phyloP scores from a whole-genome alignment of 2,113 vertebrate genomes.

The Melanostigma gelatinosum region DNA sequence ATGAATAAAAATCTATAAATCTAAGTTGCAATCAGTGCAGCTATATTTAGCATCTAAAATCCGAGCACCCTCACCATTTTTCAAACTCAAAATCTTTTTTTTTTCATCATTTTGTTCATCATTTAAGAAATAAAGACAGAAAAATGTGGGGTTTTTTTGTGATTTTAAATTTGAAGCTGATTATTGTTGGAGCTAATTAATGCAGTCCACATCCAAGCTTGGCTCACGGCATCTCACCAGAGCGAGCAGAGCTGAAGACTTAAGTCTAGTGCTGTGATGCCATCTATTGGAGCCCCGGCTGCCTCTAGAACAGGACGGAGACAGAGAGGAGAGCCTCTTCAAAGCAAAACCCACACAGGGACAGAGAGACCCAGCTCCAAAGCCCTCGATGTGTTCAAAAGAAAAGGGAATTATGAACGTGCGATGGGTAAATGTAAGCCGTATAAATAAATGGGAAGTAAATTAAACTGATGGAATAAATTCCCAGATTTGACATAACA shows the following conservation, averaged over 20 bases:
- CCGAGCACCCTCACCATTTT: background rate
- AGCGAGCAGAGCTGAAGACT: constrained; percentile 53
- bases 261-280: constrained; percentile 97
- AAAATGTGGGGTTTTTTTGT: background rate
- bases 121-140: background rate
- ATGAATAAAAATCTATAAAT: constrained; percentile 23
- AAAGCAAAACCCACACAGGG: constrained; percentile 11
- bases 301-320: constrained; percentile 58
- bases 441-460: constrained; percentile 29
- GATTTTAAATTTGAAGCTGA: background rate
- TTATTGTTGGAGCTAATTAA: constrained; percentile 33
- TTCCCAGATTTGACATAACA: background rate
- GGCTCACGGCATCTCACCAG: constrained; percentile 10
- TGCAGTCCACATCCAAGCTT: constrained; percentile 7
- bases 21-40: background rate
- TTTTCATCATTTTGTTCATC: background rate
- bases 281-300: constrained; percentile 97
- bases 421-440: background rate
- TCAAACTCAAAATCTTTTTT: background rate
- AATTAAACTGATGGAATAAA: constrained; percentile 19
- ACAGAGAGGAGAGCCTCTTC: constrained; percentile 26
- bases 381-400: constrained; percentile 3
- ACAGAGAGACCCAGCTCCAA: background rate
- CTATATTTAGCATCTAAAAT: constrained; percentile 1
- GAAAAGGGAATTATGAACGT: background rate